These are phyloP conservation scores for Poecilia wingei DNA, from an alignment of 2,797 vertebrate species.

Conservation along the genomic window DNA sequence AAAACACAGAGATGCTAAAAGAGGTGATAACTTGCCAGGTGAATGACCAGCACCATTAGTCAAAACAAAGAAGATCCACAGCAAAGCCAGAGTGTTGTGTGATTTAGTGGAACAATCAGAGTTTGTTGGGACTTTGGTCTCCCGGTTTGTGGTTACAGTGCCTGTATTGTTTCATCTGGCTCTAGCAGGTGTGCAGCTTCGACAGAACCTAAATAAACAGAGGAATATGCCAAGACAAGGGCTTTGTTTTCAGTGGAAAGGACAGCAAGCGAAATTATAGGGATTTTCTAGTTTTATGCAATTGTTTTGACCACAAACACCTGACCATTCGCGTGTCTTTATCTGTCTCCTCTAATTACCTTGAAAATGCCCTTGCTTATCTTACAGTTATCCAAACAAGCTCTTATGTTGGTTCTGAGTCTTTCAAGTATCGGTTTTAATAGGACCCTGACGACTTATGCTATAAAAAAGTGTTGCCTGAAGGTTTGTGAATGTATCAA, in stretches of 20 bases:
- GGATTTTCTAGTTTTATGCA: neutral
- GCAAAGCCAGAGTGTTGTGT: constrained; percentile 9
- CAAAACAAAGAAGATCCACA: constrained; percentile 6
- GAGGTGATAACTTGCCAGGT: constrained; percentile 30
- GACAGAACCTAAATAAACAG: constrained; percentile 50
- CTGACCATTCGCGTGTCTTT: neutral
- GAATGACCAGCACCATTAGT: constrained; percentile 18
- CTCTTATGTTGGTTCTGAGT: neutral
- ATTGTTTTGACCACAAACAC: neutral
- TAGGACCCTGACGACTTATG: neutral
- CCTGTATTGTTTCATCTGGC: constrained; percentile 44
- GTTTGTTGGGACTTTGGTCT: constrained; percentile 29
- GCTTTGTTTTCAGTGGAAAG: constrained; percentile 26
- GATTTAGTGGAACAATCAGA: constrained; percentile 35
- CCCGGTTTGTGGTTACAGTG: constrained; percentile 21
- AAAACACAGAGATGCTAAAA: constrained; percentile 11
- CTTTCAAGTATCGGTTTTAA: neutral
- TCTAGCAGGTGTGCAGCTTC: constrained; percentile 39
- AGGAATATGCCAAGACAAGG: constrained; percentile 40
- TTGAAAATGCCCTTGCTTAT: neutral
- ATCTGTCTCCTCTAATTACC: neutral
- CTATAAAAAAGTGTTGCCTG: neutral
- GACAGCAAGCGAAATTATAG: neutral
- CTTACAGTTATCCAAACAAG: neutral
- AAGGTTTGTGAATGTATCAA: neutral